phyloP scores from a whole-genome alignment of 2,113 vertebrate species.

The Charina bottae region DNA sequence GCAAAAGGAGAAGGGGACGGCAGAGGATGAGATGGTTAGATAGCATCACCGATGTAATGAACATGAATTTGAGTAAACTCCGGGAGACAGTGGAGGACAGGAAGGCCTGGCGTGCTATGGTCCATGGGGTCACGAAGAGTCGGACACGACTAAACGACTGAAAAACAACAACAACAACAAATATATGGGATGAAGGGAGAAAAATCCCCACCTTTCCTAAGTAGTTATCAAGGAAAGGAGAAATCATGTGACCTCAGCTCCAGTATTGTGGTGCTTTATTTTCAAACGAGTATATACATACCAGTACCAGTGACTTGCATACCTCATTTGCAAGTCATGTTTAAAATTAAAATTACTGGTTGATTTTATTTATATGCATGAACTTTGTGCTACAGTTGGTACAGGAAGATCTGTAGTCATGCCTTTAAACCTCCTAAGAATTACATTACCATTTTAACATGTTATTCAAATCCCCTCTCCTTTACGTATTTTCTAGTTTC shows the following conservation, averaged over 20 bases:
- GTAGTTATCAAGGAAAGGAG: not conserved
- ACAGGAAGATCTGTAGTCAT: slow-evolving; percentile 10
- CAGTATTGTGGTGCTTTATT: not conserved
- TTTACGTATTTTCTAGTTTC: slow-evolving; percentile 27
- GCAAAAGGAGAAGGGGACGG: too few species aligned
- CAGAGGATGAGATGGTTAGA: too few species aligned
- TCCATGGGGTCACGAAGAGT: too few species aligned
- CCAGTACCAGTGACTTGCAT: not conserved
- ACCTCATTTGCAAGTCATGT: slow-evolving; percentile 22
- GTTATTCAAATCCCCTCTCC: slow-evolving; percentile 13
- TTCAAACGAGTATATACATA: not conserved
- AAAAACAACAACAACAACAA: too few species aligned
- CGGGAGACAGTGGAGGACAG: too few species aligned
- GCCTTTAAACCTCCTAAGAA: slow-evolving; percentile 31
- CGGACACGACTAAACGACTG: too few species aligned
- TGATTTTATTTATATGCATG: slow-evolving; percentile 40
- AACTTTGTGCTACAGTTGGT: slow-evolving; percentile 19
- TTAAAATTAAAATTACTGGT: slow-evolving; percentile 25
- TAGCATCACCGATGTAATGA: too few species aligned
- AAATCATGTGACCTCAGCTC: not conserved
- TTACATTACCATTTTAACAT: slow-evolving; percentile 17
- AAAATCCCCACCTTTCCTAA: not conserved
- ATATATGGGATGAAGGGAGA: too few species aligned
- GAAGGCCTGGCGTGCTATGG: too few species aligned
- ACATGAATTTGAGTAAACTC: too few species aligned